Base-by-base conservation (phyloP, 2,113 vertebrate genomes). In the Urocolius indicus region DNA sequence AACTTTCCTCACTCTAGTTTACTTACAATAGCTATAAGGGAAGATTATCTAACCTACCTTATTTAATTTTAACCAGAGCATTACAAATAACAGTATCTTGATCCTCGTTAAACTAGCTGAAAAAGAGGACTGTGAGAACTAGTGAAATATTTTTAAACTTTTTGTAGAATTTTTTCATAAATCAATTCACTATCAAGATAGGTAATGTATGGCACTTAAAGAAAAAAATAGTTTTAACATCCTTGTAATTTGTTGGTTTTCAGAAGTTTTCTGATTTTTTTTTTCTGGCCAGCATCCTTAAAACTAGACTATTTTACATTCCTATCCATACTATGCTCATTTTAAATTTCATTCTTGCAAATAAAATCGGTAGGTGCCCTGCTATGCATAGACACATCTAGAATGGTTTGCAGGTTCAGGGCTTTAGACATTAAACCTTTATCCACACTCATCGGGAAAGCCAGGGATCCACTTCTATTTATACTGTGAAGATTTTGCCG, bases 381-480 rank as follows among this genome's bases (percentile, higher is more conserved):
- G 21, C 34, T 78, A 10, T 29, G 5, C 34, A 73, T 41, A 77
- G 41, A 87, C 11, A 34, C 13, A n/a, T 41, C 21, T 67, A 15
- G 18, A 73, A 59, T 9, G 5, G 17, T 43, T 91, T 80, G 22
- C 55, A 80, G 15, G 10, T 85, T 71, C 38, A 80, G 63, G 43
- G 18, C 55, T 85, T 79, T 85, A 95, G 63, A 38, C 18, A 18
- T 46, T 69, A 77, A 87, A 84, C 74, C 21, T 63, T 85, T 51
- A 51, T 45, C 81, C 29, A 55, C 18, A 13, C 46, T 85, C 27
- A 46, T 51, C 63, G 86, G 36, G 49, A 87, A 93, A 87, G 63
- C 63, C 81, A 80, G 36, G 67, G 78, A 85, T 69, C 32, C 36
- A 81, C 81, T 92, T 95, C 94, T 93, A 84, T 89, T 96, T 94